Conservation (phyloP, 2,797 vertebrate genomes). For the Acanthurus leucopareius region DNA sequence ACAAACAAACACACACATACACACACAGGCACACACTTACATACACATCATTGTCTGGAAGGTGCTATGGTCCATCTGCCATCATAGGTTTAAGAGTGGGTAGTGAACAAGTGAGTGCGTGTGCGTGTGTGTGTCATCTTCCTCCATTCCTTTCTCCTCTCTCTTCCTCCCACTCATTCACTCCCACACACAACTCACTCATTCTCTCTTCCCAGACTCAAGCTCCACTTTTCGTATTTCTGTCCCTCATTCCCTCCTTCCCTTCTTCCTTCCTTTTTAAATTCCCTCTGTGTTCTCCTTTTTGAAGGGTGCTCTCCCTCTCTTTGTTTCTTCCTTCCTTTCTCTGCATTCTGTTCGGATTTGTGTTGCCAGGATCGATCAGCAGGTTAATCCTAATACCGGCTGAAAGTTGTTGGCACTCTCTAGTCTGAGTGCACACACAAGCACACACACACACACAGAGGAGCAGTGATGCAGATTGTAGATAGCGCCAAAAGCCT, state of each 20-base stretch:
- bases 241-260: constrained; percentile 11
- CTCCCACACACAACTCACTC: constrained; percentile 32
- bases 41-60: constrained; percentile 40
- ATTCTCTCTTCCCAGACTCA: constrained; percentile 25
- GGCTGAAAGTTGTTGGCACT: constrained; percentile 64
- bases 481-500: constrained; percentile 52
- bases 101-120: constrained; percentile 25
- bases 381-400: constrained; percentile 69
- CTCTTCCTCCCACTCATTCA: constrained; percentile 56
- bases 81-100: constrained; percentile 57
- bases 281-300: constrained; percentile 1
- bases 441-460: constrained; percentile 19
- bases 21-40: constrained; percentile 10
- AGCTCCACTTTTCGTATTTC: neutral
- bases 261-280: constrained; percentile 12
- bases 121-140: constrained; percentile 41
- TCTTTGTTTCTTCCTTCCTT: neutral
- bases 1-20: constrained; percentile 14
- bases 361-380: constrained; percentile 65
- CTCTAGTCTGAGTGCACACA: constrained; percentile 18
- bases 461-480: constrained; percentile 55
- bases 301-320: constrained; percentile 8
- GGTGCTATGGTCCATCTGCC: constrained; percentile 66
- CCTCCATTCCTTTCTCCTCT: constrained; percentile 48
- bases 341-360: constrained; percentile 23